These are phyloP conservation scores for Drosophila tanythrix DNA, from an alignment of 2,888 invertebrate genomes.

Conservation along the genomic window DNA sequence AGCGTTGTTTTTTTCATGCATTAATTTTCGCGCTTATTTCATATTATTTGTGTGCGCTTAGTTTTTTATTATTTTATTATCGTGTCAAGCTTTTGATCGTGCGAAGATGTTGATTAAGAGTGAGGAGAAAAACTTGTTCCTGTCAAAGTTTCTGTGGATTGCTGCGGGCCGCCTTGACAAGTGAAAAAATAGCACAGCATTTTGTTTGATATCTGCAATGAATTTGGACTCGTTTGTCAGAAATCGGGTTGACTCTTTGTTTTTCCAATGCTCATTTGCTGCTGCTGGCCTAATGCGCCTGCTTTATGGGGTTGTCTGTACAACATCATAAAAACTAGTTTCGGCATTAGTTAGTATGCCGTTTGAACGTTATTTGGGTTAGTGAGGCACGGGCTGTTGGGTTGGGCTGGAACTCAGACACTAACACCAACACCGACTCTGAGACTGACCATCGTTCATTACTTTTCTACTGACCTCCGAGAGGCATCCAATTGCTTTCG, in stretches of 20 bases:
- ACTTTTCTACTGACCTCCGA: constrained; percentile 9
- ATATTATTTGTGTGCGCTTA: constrained; percentile 39
- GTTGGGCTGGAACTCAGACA: background rate
- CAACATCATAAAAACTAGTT: constrained; percentile 73
- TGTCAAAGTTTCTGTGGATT: constrained; percentile 11
- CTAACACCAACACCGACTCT: constrained; percentile 3
- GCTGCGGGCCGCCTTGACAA: constrained; percentile 46
- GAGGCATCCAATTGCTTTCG: constrained; percentile 19
- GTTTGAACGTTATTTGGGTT: constrained; percentile 66
- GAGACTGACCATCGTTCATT: constrained; percentile 36
- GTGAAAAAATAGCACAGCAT: constrained; percentile 53
- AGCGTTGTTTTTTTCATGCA: constrained; percentile 30
- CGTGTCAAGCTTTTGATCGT: constrained; percentile 29
- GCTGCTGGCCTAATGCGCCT: constrained; percentile 45
- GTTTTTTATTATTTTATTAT: constrained; percentile 54
- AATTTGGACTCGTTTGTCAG: constrained; percentile 44
- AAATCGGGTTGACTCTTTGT: constrained; percentile 35
- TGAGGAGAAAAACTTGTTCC: constrained; percentile 41
- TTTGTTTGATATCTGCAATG: constrained; percentile 43
- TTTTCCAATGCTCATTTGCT: constrained; percentile 28
- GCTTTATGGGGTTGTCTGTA: constrained; percentile 64
- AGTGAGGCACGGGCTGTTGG: constrained; percentile 58
- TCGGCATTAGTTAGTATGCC: constrained; percentile 56
- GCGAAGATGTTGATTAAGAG: constrained; percentile 44
- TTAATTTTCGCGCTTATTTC: constrained; percentile 62